These are phyloP conservation scores for Idaea aversata DNA, from an alignment of 2,888 invertebrate species.

Conservation along the genomic window DNA sequence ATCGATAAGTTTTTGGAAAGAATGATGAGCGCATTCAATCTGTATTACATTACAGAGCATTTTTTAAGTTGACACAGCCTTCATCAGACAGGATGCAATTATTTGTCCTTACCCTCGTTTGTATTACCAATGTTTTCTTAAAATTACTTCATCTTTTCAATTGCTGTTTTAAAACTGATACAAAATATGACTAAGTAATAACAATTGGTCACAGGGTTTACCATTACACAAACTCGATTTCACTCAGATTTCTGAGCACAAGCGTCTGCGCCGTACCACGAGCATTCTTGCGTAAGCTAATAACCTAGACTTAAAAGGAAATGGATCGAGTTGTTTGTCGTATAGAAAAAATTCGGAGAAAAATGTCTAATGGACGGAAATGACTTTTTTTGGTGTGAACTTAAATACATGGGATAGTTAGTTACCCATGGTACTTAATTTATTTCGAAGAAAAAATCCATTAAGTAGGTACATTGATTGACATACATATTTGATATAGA, in stretches of 20 bases:
- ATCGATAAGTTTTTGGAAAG: neutral
- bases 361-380: conserved; percentile 2
- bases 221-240: conserved; percentile 54
- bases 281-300: conserved; percentile 46
- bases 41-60: neutral
- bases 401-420: neutral
- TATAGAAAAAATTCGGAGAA: conserved; percentile 30
- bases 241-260: conserved; percentile 44
- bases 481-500: neutral
- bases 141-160: neutral
- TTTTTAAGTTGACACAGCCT: neutral
- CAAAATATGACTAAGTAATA: conserved; percentile 10
- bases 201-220: conserved; percentile 35
- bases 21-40: conserved; percentile 3
- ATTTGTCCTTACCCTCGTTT: neutral
- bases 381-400: neutral
- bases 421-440: neutral
- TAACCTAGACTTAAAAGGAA: conserved; percentile 60
- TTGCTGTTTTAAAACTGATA: neutral
- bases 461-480: neutral
- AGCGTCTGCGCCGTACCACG: conserved; percentile 28
- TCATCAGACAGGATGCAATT: neutral
- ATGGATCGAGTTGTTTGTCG: conserved; percentile 18
- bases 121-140: neutral
- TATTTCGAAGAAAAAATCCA: neutral